Evolutionary conservation across 2,797 vertebrate genomes (phyloP).

Genomic region (Esox lucius): DNA sequence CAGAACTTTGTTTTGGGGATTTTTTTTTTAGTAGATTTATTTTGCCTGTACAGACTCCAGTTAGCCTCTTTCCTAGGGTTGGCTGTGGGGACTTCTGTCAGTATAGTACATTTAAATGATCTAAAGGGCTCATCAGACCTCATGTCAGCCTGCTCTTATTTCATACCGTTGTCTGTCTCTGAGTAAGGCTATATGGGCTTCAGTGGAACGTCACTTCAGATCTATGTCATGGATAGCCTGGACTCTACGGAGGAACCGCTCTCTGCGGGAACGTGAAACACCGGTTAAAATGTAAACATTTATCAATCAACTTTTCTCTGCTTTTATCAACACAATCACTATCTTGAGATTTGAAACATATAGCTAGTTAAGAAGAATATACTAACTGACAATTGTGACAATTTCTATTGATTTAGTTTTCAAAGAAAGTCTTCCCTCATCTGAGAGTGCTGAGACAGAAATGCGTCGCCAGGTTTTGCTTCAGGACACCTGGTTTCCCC

Average conservation of each 20-base stretch:
- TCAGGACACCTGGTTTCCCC: too few relatives aligned
- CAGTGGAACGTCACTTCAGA: constrained; percentile 52
- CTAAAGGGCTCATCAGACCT: constrained; percentile 47
- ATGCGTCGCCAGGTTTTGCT: too few relatives aligned
- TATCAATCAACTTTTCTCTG: neutral
- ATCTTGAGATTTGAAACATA: neutral
- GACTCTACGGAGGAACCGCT: constrained; percentile 35
- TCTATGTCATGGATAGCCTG: constrained; percentile 47
- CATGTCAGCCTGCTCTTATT: constrained; percentile 58
- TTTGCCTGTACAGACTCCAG: neutral
- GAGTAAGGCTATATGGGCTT: constrained; percentile 47
- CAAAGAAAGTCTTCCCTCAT: too few relatives aligned
- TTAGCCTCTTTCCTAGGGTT: neutral
- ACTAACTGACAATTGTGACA: too few relatives aligned
- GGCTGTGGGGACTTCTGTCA: constrained; percentile 28
- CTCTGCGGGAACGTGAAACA: constrained; percentile 34
- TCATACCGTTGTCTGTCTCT: constrained; percentile 50
- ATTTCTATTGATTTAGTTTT: too few relatives aligned
- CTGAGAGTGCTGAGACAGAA: neutral
- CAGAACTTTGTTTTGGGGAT: too few relatives aligned
- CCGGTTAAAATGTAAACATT: neutral
- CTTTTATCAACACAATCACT: neutral
- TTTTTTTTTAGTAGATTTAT: neutral
- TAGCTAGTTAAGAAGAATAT: too few relatives aligned
- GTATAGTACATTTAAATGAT: constrained; percentile 46